These are phyloP conservation scores for Melieria picta DNA, from an alignment of 2,888 invertebrate species.

Conservation along the genomic window DNA sequence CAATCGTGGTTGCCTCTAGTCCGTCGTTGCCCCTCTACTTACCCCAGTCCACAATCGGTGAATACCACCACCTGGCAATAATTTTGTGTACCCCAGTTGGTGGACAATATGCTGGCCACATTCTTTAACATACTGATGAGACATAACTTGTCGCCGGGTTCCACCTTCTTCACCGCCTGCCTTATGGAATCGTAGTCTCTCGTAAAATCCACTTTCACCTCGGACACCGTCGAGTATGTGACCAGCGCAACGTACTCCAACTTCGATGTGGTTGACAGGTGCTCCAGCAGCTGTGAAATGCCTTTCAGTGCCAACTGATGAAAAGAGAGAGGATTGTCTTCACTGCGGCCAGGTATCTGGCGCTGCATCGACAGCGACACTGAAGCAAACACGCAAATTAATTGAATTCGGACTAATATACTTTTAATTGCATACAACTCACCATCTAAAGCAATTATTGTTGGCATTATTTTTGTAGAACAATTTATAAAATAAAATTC, in stretches of 20 bases:
- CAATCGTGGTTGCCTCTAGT: neutral
- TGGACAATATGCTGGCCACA: conserved; percentile 80
- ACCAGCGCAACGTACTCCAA: conserved; percentile 60
- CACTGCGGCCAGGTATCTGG: conserved; percentile 60
- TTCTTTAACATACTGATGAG: conserved; percentile 83
- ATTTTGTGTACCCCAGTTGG: conserved; percentile 90
- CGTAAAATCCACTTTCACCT: conserved; percentile 85
- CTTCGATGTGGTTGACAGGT: conserved; percentile 59
- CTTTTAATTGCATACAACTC: conserved; percentile 2
- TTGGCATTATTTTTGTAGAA: conserved; percentile 56
- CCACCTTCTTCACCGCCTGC: conserved; percentile 77
- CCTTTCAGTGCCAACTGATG: conserved; percentile 63
- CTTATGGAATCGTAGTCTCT: conserved; percentile 86
- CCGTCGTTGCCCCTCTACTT: conserved; percentile 64
- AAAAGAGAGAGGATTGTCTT: conserved; percentile 59
- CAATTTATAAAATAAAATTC: neutral
- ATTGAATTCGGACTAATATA: neutral
- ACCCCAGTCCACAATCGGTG: conserved; percentile 79
- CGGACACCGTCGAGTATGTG: conserved; percentile 58
- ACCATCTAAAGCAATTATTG: conserved; percentile 63
- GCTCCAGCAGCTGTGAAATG: conserved; percentile 62
- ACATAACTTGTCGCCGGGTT: conserved; percentile 88
- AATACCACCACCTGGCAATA: conserved; percentile 83
- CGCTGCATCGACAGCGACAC: conserved; percentile 65
- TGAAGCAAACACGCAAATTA: neutral